Evolutionary conservation across 2,888 invertebrate species (phyloP).

Genomic region (Ormyrus labotus): DNA sequence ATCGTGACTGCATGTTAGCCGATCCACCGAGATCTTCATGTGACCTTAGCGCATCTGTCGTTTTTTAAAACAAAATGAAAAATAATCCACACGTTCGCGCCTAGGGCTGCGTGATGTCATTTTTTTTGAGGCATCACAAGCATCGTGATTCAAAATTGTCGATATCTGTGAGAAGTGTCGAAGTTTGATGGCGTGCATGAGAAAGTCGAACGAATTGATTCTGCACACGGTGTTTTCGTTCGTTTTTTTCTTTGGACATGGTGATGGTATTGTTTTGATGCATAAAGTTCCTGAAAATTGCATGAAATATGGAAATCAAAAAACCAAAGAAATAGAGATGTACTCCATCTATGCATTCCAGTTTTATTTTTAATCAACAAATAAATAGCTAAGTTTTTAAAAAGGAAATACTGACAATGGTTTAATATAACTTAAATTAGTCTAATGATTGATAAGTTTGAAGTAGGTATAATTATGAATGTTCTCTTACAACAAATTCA

Average conservation of each 20-base stretch:
- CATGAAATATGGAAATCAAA: neutral
- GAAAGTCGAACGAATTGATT: conserved; percentile 40
- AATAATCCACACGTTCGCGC: conserved; percentile 48
- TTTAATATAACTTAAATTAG: too few relatives aligned
- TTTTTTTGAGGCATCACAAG: conserved; percentile 41
- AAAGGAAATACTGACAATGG: too few relatives aligned
- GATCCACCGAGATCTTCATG: conserved; percentile 89
- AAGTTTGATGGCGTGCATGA: conserved; percentile 31
- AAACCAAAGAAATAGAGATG: conserved; percentile 4
- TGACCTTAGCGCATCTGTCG: conserved; percentile 75
- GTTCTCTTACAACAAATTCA: too few relatives aligned
- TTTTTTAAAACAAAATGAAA: conserved; percentile 53
- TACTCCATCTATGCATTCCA: too few relatives aligned
- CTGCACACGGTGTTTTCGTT: conserved; percentile 31
- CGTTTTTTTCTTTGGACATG: conserved; percentile 41
- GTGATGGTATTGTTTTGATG: conserved; percentile 36
- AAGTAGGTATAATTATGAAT: too few relatives aligned
- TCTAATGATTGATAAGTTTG: too few relatives aligned
- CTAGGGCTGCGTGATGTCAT: conserved; percentile 44
- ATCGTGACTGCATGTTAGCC: conserved; percentile 88
- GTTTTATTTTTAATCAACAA: too few relatives aligned
- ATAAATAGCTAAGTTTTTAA: too few relatives aligned
- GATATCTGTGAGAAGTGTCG: conserved; percentile 50
- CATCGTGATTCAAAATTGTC: conserved; percentile 51
- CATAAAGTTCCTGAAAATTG: conserved; percentile 22